phyloP scores from a whole-genome alignment of 2,797 vertebrate species.

The Pangasius krempfi region DNA sequence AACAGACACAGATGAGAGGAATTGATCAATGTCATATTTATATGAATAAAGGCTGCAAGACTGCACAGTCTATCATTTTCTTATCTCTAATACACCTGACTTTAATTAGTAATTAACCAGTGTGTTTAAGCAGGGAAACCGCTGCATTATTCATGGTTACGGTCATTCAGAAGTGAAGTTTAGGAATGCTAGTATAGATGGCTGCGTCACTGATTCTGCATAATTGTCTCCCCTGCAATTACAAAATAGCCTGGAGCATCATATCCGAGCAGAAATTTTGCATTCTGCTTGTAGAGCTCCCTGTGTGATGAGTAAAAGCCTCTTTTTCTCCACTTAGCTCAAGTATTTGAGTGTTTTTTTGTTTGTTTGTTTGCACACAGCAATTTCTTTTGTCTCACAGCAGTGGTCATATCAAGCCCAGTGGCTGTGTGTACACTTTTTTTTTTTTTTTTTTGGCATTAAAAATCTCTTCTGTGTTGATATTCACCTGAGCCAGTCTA shows the following conservation, averaged over 20 bases:
- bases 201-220: conserved; percentile 22
- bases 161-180: conserved; percentile 10
- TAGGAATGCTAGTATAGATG: not conserved
- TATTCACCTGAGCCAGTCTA: not conserved
- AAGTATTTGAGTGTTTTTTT: conserved; percentile 17
- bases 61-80: not conserved
- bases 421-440: not conserved
- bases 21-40: conserved; percentile 4
- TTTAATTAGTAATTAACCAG: conserved; percentile 6
- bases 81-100: not conserved
- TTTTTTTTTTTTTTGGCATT: conserved; percentile 1
- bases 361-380: not conserved
- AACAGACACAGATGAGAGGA: not conserved
- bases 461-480: not conserved
- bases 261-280: conserved; percentile 9
- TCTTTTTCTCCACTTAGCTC: conserved; percentile 30
- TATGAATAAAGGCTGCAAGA: not conserved
- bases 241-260: conserved; percentile 40
- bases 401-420: conserved; percentile 10
- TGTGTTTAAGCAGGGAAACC: not conserved
- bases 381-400: conserved; percentile 5
- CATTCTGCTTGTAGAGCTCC: conserved; percentile 1
- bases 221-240: conserved; percentile 37
- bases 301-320: conserved; percentile 27
- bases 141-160: not conserved